phyloP scores from a whole-genome alignment of 2,113 vertebrate species.

The Mobula hypostoma region DNA sequence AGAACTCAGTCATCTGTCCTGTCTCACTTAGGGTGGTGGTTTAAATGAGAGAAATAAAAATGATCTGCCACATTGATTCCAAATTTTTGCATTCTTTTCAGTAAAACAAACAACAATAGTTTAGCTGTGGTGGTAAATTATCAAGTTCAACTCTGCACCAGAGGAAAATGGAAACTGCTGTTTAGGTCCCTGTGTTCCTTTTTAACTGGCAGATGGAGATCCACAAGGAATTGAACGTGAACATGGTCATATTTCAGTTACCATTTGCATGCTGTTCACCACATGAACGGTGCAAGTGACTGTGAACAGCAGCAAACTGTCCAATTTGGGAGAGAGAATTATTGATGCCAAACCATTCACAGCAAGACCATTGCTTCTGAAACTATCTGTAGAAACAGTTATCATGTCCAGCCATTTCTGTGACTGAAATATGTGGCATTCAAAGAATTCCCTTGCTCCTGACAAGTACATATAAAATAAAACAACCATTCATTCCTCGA shows the following conservation, averaged over 20 bases:
- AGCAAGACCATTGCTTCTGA: background rate
- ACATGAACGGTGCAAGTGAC: background rate
- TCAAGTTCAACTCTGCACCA: background rate
- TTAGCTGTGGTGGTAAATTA: background rate
- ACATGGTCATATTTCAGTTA: background rate
- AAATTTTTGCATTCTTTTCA: background rate
- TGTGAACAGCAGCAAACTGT: background rate
- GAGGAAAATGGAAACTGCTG: background rate
- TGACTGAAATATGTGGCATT: background rate
- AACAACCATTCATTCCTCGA: background rate
- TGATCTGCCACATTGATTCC: background rate
- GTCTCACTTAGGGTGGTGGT: background rate
- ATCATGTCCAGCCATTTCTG: background rate
- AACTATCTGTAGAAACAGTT: background rate
- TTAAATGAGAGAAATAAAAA: background rate
- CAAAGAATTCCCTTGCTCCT: constrained; percentile 2
- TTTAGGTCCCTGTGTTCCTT: background rate
- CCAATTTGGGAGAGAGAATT: background rate
- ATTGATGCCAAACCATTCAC: background rate
- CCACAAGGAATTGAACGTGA: background rate
- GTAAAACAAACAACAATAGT: background rate
- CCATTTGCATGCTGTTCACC: background rate
- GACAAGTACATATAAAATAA: background rate
- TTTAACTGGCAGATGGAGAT: background rate
- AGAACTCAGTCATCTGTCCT: background rate